Evolutionary conservation across 2,888 invertebrate species (phyloP).

Genomic region (Cremastinae sp.): DNA sequence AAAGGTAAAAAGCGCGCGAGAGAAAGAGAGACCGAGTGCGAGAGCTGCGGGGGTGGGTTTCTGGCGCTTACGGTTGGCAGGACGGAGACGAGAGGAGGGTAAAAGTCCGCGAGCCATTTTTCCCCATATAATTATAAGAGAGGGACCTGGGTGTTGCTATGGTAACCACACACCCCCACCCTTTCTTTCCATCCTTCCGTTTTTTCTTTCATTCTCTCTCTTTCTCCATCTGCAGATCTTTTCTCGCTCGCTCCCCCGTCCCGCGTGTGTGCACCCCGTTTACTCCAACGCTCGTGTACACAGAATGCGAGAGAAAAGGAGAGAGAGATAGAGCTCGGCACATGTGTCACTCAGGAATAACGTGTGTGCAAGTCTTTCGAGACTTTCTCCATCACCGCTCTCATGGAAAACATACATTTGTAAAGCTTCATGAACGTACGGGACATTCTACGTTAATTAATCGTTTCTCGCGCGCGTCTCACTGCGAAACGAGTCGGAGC

Average conservation of each 20-base stretch:
- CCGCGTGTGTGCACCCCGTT: conserved; percentile 73
- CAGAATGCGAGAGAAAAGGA: conserved; percentile 73
- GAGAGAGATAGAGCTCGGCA: conserved; percentile 58
- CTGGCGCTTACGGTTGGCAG: conserved; percentile 50
- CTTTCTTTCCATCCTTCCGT: conserved; percentile 59
- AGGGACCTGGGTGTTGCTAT: conserved; percentile 79
- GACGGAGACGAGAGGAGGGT: conserved; percentile 70
- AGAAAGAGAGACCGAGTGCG: conserved; percentile 41
- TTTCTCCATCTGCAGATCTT: conserved; percentile 45
- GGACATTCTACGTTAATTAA: no score
- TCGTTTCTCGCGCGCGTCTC: no score
- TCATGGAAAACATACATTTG: conserved; percentile 26
- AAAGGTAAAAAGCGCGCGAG: conserved; percentile 37
- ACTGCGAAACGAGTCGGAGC: no score
- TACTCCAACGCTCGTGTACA: no score
- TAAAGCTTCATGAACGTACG: conserved; percentile 29
- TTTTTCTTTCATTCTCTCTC: conserved; percentile 62
- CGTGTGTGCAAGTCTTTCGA: conserved; percentile 59
- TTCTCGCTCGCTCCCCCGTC: conserved; percentile 62
- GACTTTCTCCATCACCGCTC: conserved; percentile 50
- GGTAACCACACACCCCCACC: conserved; percentile 77
- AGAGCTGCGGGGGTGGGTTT: conserved; percentile 49
- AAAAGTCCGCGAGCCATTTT: conserved; percentile 80
- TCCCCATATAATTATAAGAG: conserved; percentile 80
- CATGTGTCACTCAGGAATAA: conserved; percentile 59